A percentile compares a stretch with the other conserved stretches of the same genome.
These are phyloP conservation scores for Rhincodon typus DNA, from an alignment of 2,797 vertebrate species.

Conservation along the genomic window DNA sequence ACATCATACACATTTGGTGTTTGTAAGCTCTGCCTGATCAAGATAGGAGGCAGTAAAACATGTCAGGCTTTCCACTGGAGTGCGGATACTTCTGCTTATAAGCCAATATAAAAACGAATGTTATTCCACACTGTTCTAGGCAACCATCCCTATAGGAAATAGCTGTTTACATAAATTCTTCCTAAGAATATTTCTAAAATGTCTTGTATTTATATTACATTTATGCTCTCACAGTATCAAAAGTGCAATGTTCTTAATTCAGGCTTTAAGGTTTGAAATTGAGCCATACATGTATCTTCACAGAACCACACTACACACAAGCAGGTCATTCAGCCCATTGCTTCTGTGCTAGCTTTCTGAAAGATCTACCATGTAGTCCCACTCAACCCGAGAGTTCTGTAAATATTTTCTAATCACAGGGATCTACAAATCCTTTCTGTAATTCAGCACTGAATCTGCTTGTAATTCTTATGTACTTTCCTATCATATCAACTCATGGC, in stretches of 20 bases:
- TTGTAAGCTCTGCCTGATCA: not conserved
- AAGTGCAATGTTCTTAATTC: not conserved
- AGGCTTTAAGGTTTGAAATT: not conserved
- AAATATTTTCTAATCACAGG: not conserved
- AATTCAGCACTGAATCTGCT: not conserved
- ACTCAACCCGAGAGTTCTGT: not conserved
- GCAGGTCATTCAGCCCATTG: not conserved
- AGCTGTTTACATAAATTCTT: not conserved
- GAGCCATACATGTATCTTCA: not conserved
- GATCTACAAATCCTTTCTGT: not conserved
- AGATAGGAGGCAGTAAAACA: not conserved
- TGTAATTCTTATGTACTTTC: not conserved
- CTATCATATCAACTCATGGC: not conserved
- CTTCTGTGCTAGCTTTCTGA: not conserved
- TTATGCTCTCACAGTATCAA: not conserved
- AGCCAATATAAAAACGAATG: too few species aligned
- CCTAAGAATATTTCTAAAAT: not conserved
- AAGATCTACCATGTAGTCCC: not conserved
- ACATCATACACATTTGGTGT: not conserved
- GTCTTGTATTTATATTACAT: not conserved
- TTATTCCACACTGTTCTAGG: not conserved
- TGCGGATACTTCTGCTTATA: too few species aligned
- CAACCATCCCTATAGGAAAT: not conserved
- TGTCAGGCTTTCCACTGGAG: not conserved
- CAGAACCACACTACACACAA: not conserved